phyloP scores from a whole-genome alignment of 2,113 vertebrate genomes.

The Ranitomeya imitator region DNA sequence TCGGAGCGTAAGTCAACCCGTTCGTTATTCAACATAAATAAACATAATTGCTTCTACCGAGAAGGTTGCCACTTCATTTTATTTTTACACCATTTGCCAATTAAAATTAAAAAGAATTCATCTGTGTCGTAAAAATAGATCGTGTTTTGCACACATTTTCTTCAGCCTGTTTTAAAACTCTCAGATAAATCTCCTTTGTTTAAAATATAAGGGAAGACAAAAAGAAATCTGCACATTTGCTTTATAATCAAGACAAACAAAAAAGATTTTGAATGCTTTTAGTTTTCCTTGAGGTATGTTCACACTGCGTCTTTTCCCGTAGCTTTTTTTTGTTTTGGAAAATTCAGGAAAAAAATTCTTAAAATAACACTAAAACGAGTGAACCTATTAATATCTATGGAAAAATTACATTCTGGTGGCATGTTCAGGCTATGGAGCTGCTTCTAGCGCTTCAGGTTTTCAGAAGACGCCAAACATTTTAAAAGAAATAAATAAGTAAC shows the following conservation, averaged over 20 bases:
- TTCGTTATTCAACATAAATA: constrained; percentile 51
- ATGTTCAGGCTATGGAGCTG: no score
- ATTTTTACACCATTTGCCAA: constrained; percentile 11
- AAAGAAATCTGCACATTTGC: neutral
- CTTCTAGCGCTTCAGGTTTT: no score
- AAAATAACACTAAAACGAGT: no score
- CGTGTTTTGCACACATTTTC: neutral
- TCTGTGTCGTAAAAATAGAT: neutral
- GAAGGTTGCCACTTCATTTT: constrained; percentile 35
- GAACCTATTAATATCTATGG: no score
- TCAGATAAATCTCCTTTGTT: neutral
- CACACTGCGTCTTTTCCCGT: no score
- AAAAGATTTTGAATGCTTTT: neutral
- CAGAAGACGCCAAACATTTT: no score
- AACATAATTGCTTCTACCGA: constrained; percentile 38
- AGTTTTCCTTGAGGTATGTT: no score
- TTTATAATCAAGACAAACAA: neutral
- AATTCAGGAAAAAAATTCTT: no score
- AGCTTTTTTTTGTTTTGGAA: no score
- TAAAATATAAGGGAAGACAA: neutral
- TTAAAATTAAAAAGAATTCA: constrained; percentile 3
- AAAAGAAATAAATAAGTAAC: no score
- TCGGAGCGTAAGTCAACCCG: constrained; percentile 16
- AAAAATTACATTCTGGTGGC: no score
- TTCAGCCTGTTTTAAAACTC: neutral